A percentile compares a stretch with the other conserved stretches of the same genome.
These are phyloP conservation scores for Pachyrhynchus sulphureomaculatus DNA, from an alignment of 1,140 invertebrate species.

Conservation along the genomic window DNA sequence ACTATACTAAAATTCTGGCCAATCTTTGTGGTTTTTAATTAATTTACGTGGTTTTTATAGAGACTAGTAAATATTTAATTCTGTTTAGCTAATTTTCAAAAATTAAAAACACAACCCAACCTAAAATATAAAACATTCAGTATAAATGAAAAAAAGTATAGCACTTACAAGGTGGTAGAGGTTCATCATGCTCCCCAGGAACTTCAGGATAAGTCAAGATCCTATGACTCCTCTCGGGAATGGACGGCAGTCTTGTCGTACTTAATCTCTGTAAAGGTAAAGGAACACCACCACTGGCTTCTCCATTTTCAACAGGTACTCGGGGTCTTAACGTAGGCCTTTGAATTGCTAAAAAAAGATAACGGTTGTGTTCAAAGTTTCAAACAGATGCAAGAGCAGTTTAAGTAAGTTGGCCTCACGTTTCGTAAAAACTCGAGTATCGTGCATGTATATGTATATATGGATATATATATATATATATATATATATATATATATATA, in stretches of 20 bases:
- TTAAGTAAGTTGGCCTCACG: conserved; percentile 32
- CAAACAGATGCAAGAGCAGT: background rate
- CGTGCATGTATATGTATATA: too few relatives aligned
- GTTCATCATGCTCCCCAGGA: conserved; percentile 70
- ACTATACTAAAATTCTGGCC: conserved; percentile 2
- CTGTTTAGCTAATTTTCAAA: too few relatives aligned
- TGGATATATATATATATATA: too few relatives aligned
- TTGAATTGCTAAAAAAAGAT: conserved; percentile 13
- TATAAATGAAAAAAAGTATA: background rate
- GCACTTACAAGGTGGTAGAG: conserved; percentile 75
- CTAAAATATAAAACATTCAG: too few relatives aligned
- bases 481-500: too few relatives aligned
- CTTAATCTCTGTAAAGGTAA: conserved; percentile 70
- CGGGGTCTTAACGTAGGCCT: conserved; percentile 34
- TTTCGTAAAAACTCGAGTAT: too few relatives aligned
- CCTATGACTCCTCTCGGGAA: conserved; percentile 67
- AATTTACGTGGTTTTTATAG: too few relatives aligned
- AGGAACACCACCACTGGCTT: conserved; percentile 52
- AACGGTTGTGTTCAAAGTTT: too few relatives aligned
- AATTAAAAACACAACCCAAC: too few relatives aligned
- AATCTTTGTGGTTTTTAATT: too few relatives aligned
- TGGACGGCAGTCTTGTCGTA: conserved; percentile 78
- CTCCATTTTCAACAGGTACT: conserved; percentile 38
- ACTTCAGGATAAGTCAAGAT: conserved; percentile 64
- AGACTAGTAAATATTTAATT: too few relatives aligned